Base-by-base conservation (phyloP, 2,113 vertebrate genomes). In the Glaucidium brasilianum region DNA sequence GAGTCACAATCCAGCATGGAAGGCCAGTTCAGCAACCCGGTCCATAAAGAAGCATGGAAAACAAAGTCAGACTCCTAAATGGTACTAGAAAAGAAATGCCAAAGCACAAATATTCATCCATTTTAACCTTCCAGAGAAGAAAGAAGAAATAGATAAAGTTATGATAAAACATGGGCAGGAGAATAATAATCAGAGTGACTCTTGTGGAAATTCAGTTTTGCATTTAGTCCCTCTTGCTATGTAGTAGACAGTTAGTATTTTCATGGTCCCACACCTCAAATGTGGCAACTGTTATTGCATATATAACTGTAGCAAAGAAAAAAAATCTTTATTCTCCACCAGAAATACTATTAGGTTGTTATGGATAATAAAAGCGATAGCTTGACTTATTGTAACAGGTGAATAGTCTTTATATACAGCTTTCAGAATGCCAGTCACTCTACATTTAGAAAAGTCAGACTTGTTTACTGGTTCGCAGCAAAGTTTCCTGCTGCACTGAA, bases 401-500 rank as follows among this genome's bases (percentile, higher is more conserved):
- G 21, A 92, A 85, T 20, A 81, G 49, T 69, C 71, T 77, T 64
- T 16, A 83, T 55, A 77, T 59, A 66, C 1, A 22, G 30, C 25
- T 88, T 91, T 95, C 45, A 72, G 72, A 75, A 97, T 92, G 84
- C 53, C 60, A 90, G 77, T 91, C 80, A 96, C 41, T 94, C 67
- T 71, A 52, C n/a, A 56, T 92, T 78, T 85, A 81, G 49, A 77
- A 83, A 88, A 85, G 41, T 88, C 68, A 88, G 64, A 59, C 47
- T 49, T 82, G 45, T 32, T 85, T 86, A 21, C 76, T 87, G 34
- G 56, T 79, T 94, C 88, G 72, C 88, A 92, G 77, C 56, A 84
- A 55, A 29, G 37, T 41, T 95, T 53, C n/a, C 43, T 95, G 68
- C 64, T 95, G 96, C 95, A 95, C 93, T 95, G 95, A 88, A 95